Conservation (phyloP, 1,140 invertebrate genomes). For the Meteorus sp. region DNA sequence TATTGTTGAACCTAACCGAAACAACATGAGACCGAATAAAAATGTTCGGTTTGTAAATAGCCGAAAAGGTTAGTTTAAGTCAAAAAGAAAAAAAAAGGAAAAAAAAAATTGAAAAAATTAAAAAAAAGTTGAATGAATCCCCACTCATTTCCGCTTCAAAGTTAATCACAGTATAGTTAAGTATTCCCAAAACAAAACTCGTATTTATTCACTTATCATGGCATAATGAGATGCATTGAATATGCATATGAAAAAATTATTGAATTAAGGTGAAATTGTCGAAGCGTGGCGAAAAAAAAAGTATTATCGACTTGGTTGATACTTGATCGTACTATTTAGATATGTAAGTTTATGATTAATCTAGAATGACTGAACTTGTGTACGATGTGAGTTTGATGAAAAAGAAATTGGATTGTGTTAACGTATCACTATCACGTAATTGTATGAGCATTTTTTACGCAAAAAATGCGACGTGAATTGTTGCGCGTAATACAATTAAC, state of each 20-base stretch:
- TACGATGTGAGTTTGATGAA: constrained; percentile 7
- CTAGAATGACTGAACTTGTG: constrained; percentile 24
- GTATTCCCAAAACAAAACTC: constrained; percentile 7
- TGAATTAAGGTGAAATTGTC: constrained; percentile 15
- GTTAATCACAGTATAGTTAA: constrained; percentile 1
- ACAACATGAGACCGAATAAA: too few relatives aligned
- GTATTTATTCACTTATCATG: constrained; percentile 38
- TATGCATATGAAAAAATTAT: constrained; percentile 32
- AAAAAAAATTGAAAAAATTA: too few relatives aligned
- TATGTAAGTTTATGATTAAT: constrained; percentile 19
- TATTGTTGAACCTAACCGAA: too few relatives aligned
- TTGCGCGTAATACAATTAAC: too few relatives aligned
- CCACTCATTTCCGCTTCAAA: background rate
- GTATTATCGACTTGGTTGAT: too few relatives aligned
- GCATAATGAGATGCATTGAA: constrained; percentile 36
- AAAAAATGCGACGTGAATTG: constrained; percentile 4
- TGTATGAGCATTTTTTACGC: constrained; percentile 1
- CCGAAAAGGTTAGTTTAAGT: too few relatives aligned
- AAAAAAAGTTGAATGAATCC: background rate
- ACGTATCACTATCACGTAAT: too few relatives aligned
- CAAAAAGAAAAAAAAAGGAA: too few relatives aligned
- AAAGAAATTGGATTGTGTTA: too few relatives aligned
- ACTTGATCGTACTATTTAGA: constrained; percentile 14
- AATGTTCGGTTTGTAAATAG: too few relatives aligned
- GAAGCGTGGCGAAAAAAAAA: background rate